Conservation (phyloP, 2,888 invertebrate genomes). For the Phortica magna region DNA sequence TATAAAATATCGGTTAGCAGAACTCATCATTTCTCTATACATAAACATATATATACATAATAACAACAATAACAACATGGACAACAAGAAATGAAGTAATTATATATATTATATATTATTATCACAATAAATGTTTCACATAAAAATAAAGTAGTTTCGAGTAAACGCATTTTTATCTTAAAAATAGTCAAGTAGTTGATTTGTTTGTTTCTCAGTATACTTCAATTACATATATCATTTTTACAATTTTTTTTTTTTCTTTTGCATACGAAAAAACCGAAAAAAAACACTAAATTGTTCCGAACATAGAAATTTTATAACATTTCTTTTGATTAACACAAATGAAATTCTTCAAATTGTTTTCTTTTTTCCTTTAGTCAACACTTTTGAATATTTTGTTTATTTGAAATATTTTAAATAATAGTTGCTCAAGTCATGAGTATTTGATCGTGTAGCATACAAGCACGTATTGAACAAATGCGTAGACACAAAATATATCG, state of each 20-base stretch:
- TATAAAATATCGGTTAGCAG: not conserved
- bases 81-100: not conserved
- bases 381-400: conserved; percentile 3
- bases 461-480: not conserved
- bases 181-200: not conserved
- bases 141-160: conserved; percentile 61
- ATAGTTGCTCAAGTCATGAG: too few species aligned
- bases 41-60: conserved; percentile 8
- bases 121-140: conserved; percentile 68
- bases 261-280: conserved; percentile 27
- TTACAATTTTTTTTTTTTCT: not conserved
- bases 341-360: conserved; percentile 23
- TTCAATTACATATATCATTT: not conserved
- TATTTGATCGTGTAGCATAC: conserved; percentile 10
- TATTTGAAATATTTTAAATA: not conserved
- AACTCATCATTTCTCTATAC: conserved; percentile 6
- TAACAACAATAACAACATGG: conserved; percentile 4
- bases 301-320: conserved; percentile 34
- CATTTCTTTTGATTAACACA: conserved; percentile 12
- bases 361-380: not conserved
- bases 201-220: not conserved
- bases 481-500: not conserved
- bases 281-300: conserved; percentile 13
- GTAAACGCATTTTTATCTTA: not conserved
- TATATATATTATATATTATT: conserved; percentile 47